These are phyloP conservation scores for Mesitornis unicolor DNA, from an alignment of 2,113 vertebrate species.

Conservation along the genomic window DNA sequence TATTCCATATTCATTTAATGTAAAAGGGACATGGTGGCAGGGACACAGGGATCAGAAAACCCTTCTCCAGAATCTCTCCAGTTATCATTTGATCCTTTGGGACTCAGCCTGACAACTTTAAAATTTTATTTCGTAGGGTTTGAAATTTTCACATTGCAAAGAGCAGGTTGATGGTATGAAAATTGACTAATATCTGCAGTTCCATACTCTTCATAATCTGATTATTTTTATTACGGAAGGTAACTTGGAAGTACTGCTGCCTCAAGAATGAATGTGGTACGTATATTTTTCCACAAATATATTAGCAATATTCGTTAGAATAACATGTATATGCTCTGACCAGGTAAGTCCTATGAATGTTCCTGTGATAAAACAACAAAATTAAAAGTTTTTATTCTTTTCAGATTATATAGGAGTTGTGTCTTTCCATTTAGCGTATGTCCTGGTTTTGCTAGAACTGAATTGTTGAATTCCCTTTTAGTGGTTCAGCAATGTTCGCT, in stretches of 20 bases:
- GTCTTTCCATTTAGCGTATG: neutral
- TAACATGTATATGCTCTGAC: neutral
- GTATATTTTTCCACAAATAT: neutral
- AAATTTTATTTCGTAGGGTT: neutral
- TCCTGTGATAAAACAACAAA: neutral
- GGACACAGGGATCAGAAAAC: neutral
- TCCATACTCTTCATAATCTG: neutral
- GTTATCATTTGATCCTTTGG: neutral
- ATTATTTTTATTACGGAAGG: neutral
- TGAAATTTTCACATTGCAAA: neutral
- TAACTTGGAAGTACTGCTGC: neutral
- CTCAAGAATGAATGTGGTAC: neutral
- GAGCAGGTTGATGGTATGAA: neutral
- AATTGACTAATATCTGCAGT: neutral
- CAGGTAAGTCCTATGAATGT: neutral
- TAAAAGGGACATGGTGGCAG: neutral
- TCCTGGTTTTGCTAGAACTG: too few species aligned
- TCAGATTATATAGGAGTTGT: neutral
- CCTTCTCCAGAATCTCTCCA: neutral
- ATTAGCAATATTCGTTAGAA: neutral
- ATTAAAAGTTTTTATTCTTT: neutral
- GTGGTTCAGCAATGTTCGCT: too few species aligned
- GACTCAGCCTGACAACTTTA: neutral
- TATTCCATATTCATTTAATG: conserved; percentile 9
- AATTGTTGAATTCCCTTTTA: too few species aligned